phyloP scores from a whole-genome alignment of 2,113 vertebrate genomes.

The Dolichotis patagonum region DNA sequence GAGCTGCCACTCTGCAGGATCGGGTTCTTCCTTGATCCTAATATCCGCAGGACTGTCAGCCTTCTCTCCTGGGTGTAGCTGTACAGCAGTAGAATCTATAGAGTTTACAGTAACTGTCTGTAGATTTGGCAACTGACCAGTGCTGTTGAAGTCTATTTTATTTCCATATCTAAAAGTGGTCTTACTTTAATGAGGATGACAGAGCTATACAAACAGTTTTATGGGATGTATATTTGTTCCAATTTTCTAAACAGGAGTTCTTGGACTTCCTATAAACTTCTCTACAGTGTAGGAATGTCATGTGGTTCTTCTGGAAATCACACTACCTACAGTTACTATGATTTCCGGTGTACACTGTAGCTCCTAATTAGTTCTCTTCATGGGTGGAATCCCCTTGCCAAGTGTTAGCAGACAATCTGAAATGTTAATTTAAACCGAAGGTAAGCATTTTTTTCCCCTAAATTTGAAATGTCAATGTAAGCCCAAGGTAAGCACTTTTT shows the following conservation, averaged over 20 bases:
- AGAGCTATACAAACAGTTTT: neutral
- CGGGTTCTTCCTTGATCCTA: conserved; percentile 98
- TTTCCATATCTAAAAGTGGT: neutral
- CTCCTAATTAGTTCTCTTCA: neutral
- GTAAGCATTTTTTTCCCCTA: neutral
- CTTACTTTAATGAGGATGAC: neutral
- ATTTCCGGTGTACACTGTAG: neutral
- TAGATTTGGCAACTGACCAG: conserved; percentile 97
- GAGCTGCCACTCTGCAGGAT: conserved; percentile 98
- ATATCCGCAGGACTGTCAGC: conserved; percentile 94
- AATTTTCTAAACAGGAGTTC: conserved; percentile 1
- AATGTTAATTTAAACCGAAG: neutral
- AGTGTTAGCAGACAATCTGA: neutral
- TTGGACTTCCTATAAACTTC: neutral
- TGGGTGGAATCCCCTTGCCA: neutral
- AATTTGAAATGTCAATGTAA: neutral
- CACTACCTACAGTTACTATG: neutral
- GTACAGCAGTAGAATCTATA: conserved; percentile 92
- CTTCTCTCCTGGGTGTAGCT: conserved; percentile 93
- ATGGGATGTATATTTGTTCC: neutral
- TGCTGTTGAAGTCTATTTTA: conserved; percentile 76
- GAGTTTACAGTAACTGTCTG: conserved; percentile 99
- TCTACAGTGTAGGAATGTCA: neutral
- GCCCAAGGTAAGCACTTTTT: neutral
- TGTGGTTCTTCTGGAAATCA: neutral